Conservation (phyloP, 2,797 vertebrate species). For the Distichodus sexfasciatus region DNA sequence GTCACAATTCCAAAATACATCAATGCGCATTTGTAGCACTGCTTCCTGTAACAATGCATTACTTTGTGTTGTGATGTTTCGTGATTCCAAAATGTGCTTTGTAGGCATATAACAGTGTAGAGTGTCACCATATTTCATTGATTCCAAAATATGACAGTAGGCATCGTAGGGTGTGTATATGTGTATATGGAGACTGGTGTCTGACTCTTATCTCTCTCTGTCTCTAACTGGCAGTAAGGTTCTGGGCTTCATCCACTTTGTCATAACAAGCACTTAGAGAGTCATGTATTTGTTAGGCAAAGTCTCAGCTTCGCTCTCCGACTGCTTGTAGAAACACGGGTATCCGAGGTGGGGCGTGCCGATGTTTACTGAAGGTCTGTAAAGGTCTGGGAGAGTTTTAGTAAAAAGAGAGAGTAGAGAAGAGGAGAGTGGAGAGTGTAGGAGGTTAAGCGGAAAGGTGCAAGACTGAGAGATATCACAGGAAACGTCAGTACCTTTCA, state of each 20-base stretch:
- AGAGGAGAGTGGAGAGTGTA: neutral
- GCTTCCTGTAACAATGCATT: no score
- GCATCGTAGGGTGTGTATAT: no score
- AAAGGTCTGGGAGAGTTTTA: neutral
- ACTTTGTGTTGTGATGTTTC: no score
- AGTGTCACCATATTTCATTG: no score
- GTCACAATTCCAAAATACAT: no score
- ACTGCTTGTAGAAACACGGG: neutral
- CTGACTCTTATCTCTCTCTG: neutral
- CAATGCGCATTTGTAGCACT: no score
- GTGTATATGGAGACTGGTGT: neutral
- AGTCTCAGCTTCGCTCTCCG: constrained; percentile 17
- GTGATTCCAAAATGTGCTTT: no score
- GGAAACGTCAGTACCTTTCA: neutral
- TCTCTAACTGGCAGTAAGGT: constrained; percentile 37
- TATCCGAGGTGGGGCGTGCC: no score
- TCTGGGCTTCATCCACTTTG: constrained; percentile 33
- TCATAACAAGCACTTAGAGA: constrained; percentile 21
- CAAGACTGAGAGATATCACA: neutral
- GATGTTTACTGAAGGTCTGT: neutral
- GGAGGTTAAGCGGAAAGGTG: neutral
- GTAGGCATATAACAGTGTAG: no score
- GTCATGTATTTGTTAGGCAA: constrained; percentile 33
- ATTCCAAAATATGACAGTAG: no score
- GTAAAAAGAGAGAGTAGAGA: neutral